Conservation (phyloP, 1,140 invertebrate genomes). For the Chrysomallon squamiferum region DNA sequence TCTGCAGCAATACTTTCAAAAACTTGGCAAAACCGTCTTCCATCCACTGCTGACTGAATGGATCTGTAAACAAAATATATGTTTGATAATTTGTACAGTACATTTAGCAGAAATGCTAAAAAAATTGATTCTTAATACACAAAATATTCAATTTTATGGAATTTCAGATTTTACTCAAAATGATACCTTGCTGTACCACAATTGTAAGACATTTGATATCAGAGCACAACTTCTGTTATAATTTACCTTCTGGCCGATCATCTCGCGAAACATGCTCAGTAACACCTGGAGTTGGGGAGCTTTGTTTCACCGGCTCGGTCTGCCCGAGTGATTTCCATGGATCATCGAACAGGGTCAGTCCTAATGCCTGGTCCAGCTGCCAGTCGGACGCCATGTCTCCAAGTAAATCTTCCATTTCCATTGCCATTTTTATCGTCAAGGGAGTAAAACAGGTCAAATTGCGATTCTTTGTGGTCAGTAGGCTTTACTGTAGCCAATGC, state of each 20-base stretch:
- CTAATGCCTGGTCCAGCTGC: constrained; percentile 15
- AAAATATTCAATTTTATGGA: too few species aligned
- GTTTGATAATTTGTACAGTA: neutral
- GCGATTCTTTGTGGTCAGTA: neutral
- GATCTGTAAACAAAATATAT: constrained; percentile 22
- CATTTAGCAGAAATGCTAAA: too few species aligned
- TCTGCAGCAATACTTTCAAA: constrained; percentile 16
- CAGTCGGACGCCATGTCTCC: constrained; percentile 20
- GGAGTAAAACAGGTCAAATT: neutral
- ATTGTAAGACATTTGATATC: too few species aligned
- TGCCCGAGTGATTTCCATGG: neutral
- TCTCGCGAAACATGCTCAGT: too few species aligned
- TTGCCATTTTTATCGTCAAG: constrained; percentile 11
- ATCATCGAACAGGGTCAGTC: constrained; percentile 24
- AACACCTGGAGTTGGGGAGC: too few species aligned
- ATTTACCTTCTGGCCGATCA: neutral
- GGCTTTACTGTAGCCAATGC: constrained; percentile 3
- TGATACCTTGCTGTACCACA: too few species aligned
- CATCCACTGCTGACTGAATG: constrained; percentile 40
- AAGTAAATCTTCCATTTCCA: constrained; percentile 29
- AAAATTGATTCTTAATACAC: too few species aligned
- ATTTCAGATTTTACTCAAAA: too few species aligned
- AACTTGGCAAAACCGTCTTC: constrained; percentile 29
- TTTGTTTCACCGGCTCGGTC: constrained; percentile 9
- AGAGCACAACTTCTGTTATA: too few species aligned